Evolutionary conservation across 2,888 invertebrate genomes (phyloP), one percentile per base, ranked within the genome.

Genomic region (Mechanitis mazaeus): DNA sequence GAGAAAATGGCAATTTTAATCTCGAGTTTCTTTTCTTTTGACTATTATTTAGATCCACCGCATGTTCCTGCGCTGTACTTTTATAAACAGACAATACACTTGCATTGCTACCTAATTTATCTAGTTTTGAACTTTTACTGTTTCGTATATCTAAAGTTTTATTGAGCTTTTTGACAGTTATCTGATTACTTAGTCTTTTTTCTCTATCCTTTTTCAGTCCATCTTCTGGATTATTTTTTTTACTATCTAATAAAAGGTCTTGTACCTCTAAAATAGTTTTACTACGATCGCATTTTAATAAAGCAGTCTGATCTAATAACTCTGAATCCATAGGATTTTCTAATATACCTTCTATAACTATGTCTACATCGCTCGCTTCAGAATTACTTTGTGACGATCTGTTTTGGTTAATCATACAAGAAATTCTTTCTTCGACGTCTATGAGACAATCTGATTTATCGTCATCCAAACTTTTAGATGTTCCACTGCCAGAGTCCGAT

Each of bases 381-480:
- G 90, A 90, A 68, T 86, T 88, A 70, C 87, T 89, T 75, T 86
- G 76, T 28, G 90, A 89, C n/a, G 87, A 88, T 74, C 90, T 78
- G 60, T 81, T 89, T 75, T 88, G 87, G 65, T 89, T 90, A 66
- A 90, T 86, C 58, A 90, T 88, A 72, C 80, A 85, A 7, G 87
- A 87, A 77, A 90, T 90, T 76, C 90, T 82, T 78, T 90, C 81
- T 77, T 90, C 90, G 57, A 90, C 81, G 64, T 90, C 87, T 69
- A 82, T 77, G 12, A 89, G 80, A 33, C 83, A 82, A 71, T 84
- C 85, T 65, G 83, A 82, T 70, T 76, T 83, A 64, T 87, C 87
- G 47, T 81, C 86, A 55, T 77, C 81, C 60, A 84, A 77, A 69
- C 87, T 87, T 61, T 79, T 76, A 2, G 87, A 84, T 0, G 87